phyloP scores from a whole-genome alignment of 2,113 vertebrate species.

The Entelurus aequoreus region DNA sequence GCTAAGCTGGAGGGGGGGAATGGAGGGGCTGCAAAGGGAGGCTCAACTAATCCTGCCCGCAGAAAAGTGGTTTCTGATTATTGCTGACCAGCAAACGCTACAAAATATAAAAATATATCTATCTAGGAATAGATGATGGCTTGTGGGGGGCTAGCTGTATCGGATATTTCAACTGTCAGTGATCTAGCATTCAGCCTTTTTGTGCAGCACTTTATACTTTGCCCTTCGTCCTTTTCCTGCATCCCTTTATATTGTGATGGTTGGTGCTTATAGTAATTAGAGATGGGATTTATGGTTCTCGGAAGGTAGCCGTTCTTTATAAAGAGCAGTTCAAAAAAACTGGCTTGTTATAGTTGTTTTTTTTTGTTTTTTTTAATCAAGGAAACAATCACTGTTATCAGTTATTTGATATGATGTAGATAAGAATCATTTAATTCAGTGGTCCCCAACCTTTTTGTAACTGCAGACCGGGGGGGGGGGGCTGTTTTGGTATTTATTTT shows the following conservation, averaged over 20 bases:
- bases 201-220: slow-evolving; percentile 41
- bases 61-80: slow-evolving; percentile 99
- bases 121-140: slow-evolving; percentile 49
- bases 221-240: slow-evolving; percentile 59
- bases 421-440: no score
- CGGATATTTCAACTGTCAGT: slow-evolving; percentile 55
- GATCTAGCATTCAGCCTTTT: slow-evolving; percentile 60
- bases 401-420: no score
- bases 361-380: no score
- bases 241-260: slow-evolving; percentile 34
- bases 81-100: slow-evolving; percentile 99
- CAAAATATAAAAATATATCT: slow-evolving; percentile 51
- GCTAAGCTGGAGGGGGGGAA: slow-evolving; percentile 88
- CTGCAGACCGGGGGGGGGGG: no score
- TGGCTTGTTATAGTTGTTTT: no score
- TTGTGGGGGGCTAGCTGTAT: slow-evolving; percentile 20
- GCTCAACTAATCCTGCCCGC: slow-evolving; percentile 87
- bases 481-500: no score
- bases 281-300: no score
- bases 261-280: no score
- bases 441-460: no score
- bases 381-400: no score
- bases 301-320: no score
- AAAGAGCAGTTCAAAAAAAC: no score
- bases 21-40: slow-evolving; percentile 32